Evolutionary conservation across 1,140 invertebrate genomes (phyloP), one percentile per base, ranked within the genome.

Genomic region (Drosophila lacertosa): DNA sequence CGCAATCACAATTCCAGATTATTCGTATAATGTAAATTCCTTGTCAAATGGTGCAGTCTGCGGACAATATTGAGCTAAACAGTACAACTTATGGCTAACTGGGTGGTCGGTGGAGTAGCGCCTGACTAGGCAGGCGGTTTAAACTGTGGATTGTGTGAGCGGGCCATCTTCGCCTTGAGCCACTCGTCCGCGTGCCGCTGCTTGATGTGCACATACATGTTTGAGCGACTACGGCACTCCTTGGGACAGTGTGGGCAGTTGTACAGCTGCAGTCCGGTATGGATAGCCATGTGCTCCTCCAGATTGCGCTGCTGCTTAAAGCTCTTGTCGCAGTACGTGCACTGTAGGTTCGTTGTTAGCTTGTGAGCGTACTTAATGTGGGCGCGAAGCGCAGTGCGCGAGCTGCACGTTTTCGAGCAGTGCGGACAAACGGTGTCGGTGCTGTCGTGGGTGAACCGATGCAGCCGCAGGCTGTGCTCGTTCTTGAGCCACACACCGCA

Each of bases 141-240:
- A 1, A 76, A 71, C 35, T 89, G 84, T 11, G 83, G 89, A 66
- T 90, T 89, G 60, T 90, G 84, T 13, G 89, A 90, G 2, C 89
- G 89, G 3, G 89, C 89, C 77, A 90, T 70, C 29, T 90, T 90
- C 4, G 89, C 89, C 39, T 76, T 64, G 6, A 86, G 48, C 89
- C 89, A 91, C 47, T 91, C 89, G 13, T 84, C 76, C 11, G 77
- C 79, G 26, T 91, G 89, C 2, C 88, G 62, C 37, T 89, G 82
- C 69, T 91, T 91, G 33, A 89, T 88, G 63, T 92, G 91, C 2
- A 91, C 89, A 24, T 89, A 90, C 91, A 92, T 91, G 51, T 92
- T 92, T 37, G 89, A 89, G 4, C 77, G 84, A 4, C 89, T 90
- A 1, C 84, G 75, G 39, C 89, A 91, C 24, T 89, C 80, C 60